These are phyloP conservation scores for Hucho hucho DNA, from an alignment of 2,113 vertebrate species.

Conservation along the genomic window DNA sequence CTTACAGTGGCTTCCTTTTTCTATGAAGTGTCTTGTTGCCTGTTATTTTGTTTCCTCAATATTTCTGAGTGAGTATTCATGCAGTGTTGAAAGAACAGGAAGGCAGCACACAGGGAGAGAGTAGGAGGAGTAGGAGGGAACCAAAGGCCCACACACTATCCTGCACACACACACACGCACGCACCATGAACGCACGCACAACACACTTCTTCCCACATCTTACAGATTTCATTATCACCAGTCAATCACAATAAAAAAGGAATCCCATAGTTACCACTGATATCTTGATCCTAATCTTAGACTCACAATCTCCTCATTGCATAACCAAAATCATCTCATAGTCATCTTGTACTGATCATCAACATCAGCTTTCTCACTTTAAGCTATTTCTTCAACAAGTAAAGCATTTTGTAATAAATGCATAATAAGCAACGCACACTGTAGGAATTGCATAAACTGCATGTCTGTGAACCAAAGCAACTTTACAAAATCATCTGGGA, in stretches of 20 bases:
- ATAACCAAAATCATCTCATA: background rate
- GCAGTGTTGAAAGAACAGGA: background rate
- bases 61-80: background rate
- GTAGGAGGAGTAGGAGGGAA: background rate
- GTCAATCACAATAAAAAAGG: background rate
- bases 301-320: background rate
- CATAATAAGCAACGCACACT: background rate
- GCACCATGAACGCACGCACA: background rate
- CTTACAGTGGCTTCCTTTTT: background rate
- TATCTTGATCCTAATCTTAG: background rate
- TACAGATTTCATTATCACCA: background rate
- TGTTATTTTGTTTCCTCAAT: background rate
- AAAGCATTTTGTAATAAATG: background rate
- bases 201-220: background rate
- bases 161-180: background rate
- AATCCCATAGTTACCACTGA: background rate
- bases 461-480: too few relatives aligned
- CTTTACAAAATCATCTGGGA: too few relatives aligned
- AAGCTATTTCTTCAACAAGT: background rate
- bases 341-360: background rate
- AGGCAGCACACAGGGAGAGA: background rate
- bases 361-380: too few relatives aligned
- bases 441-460: too few relatives aligned
- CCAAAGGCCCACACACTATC: too few relatives aligned
- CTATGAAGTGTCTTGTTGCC: background rate